phyloP scores from a whole-genome alignment of 2,888 invertebrate genomes.

The Actias luna region DNA sequence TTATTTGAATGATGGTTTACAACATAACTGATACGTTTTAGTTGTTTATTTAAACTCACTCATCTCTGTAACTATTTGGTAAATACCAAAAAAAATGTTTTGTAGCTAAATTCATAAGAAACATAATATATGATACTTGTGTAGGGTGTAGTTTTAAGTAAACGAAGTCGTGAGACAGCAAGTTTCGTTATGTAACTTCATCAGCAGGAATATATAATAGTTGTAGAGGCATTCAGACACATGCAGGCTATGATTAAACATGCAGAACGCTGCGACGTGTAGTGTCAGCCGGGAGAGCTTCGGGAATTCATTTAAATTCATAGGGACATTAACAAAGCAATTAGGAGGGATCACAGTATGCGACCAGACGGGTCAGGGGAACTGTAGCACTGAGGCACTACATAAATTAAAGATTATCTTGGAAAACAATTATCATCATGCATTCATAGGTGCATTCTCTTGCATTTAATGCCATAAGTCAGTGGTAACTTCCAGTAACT shows the following conservation, averaged over 20 bases:
- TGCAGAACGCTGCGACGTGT: not conserved
- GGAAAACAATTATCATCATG: not conserved
- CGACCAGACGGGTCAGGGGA: not conserved
- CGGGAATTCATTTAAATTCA: constrained; percentile 54
- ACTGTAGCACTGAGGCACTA: not conserved
- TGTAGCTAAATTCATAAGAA: too few relatives aligned
- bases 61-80: too few relatives aligned
- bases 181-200: not conserved
- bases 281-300: constrained; percentile 18
- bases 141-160: too few relatives aligned
- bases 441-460: not conserved
- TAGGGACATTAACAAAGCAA: constrained; percentile 56
- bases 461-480: too few relatives aligned
- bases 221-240: not conserved
- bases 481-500: too few relatives aligned
- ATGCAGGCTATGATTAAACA: not conserved
- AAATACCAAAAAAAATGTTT: too few relatives aligned
- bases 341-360: constrained; percentile 31
- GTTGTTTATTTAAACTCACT: too few relatives aligned
- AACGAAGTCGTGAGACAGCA: too few relatives aligned
- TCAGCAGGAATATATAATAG: not conserved
- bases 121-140: too few relatives aligned
- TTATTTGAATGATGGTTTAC: too few relatives aligned
- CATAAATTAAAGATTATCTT: not conserved
- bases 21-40: too few relatives aligned